Evolutionary conservation across 2,113 vertebrate species (phyloP).

Genomic region (Tonatia bakeri): DNA sequence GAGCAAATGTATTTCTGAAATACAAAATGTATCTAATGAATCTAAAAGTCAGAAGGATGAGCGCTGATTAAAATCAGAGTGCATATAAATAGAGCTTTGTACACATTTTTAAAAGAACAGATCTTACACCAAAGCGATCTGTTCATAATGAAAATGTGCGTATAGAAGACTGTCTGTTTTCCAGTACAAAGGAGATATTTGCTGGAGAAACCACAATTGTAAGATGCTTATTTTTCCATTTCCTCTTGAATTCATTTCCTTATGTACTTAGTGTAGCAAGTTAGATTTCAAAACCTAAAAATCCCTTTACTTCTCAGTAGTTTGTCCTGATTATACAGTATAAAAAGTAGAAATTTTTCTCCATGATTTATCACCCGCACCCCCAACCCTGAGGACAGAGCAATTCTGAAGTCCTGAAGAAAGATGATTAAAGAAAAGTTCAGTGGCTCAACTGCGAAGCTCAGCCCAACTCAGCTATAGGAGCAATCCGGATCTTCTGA

Average conservation of each 20-base stretch:
- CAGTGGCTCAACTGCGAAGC: not conserved
- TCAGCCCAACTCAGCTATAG: fast-evolving
- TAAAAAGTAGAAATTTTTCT: not conserved
- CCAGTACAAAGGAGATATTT: not conserved
- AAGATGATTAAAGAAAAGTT: not conserved
- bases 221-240: not conserved
- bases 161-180: not conserved
- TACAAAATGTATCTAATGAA: not conserved
- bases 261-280: not conserved
- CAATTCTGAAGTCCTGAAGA: not conserved
- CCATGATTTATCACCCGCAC: not conserved
- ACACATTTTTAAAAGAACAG: not conserved
- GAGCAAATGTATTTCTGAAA: not conserved
- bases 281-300: conserved; percentile 2
- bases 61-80: not conserved
- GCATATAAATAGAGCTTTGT: not conserved
- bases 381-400: not conserved
- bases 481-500: not conserved
- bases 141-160: not conserved
- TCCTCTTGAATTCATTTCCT: conserved; percentile 38
- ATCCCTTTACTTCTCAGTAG: not conserved
- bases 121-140: not conserved
- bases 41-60: not conserved
- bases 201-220: not conserved
- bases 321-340: not conserved